phyloP scores from a whole-genome alignment of 2,888 invertebrate genomes.

The Poecilobothrus nobilitatus region DNA sequence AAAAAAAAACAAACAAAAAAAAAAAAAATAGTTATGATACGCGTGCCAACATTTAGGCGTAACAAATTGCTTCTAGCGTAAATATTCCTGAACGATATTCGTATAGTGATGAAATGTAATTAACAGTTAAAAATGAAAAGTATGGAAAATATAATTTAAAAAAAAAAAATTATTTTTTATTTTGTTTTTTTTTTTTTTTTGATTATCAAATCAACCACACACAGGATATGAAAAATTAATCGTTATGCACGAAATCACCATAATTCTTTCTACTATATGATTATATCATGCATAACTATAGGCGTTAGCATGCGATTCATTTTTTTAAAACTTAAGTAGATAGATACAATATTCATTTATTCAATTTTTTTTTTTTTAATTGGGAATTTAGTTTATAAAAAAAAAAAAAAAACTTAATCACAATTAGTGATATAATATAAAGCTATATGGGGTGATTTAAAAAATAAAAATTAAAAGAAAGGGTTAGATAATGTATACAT shows the following conservation, averaged over 20 bases:
- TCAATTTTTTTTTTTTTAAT: no score
- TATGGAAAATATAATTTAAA: background rate
- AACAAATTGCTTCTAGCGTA: conserved; percentile 38
- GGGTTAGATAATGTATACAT: background rate
- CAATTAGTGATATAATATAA: no score
- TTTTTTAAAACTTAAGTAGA: no score
- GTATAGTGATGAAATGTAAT: background rate
- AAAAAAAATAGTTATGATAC: conserved; percentile 18
- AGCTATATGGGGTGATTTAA: no score
- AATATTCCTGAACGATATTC: background rate
- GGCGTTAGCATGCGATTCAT: background rate
- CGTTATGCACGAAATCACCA: background rate
- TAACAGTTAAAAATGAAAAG: conserved; percentile 8
- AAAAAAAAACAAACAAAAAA: background rate
- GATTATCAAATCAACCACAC: conserved; percentile 13
- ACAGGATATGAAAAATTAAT: conserved; percentile 12
- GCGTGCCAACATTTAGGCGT: conserved; percentile 41
- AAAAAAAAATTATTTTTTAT: no score
- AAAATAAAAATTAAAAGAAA: no score
- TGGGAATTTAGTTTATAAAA: no score
- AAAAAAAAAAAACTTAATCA: no score
- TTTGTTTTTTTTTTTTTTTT: background rate
- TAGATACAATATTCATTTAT: no score
- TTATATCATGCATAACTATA: background rate
- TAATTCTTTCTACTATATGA: background rate